Evolutionary conservation across 2,113 vertebrate genomes (phyloP), one percentile per base, ranked within the genome.

Genomic region (Menura novaehollandiae): DNA sequence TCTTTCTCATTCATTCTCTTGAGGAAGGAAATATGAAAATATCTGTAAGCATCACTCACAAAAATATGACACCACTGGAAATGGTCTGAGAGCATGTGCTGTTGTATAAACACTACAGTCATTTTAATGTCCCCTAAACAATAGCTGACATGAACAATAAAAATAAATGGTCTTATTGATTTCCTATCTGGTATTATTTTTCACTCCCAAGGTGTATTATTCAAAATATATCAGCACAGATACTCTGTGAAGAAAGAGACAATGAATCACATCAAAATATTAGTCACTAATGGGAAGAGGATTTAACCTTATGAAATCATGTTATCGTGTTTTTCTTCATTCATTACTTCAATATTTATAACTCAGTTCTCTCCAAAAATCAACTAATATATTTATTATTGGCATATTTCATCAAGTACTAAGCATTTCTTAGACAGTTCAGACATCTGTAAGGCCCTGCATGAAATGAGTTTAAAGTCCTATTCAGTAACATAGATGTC

Each of bases 81-180:
- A 89, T 60, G 27, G 53, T 91, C 53, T 83, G 82, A 92, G 58
- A 62, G 26, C 24, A 93, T 89, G 24, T 39, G 41, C 28, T 60
- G 44, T 56, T 91, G 6, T 84, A 67, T 82, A 93, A 95, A 81
- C 52, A 68, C 32, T 30, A 53, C 30, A 62, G 49, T 75, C 71
- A 89, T 87, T 95, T 95, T 91, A 87, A 86, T 68, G 71, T 71
- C 53, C 79, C 71, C 37, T 85, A 82, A 91, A 95, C 49, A 91
- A 52, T 35, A 89, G 43, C 19, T 92, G 91, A 79, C 71, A 73
- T 62, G 74, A 95, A 75, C 49, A 94, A 76, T 85, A 69, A 88
- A 83, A 96, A 74, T 58, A 82, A 93, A 72, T 88, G 35, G 55
- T 94, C 63, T 13, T 89, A 94, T 93, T 93, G 89, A 96, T 96